Evolutionary conservation across 53 echinoderm and acorn worm species (phyloP), one percentile per base, ranked within the genome.

Genomic region (Paracentrotus lividus): DNA sequence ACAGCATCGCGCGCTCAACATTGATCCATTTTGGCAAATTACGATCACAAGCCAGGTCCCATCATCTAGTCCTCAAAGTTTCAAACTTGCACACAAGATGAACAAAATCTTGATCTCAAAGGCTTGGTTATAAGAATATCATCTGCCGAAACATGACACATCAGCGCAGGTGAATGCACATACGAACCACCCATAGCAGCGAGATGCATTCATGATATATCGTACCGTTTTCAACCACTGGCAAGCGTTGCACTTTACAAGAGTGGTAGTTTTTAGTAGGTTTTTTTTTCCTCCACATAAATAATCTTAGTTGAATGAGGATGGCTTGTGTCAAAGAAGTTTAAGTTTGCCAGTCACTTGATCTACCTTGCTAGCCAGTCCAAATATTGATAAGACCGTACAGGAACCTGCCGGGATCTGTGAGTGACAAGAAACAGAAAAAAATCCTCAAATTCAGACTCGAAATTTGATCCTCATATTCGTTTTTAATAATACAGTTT

Each of bases 401-500:
- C 84, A 88, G 23, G 95, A 95, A 16, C 95, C 95, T 0, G 85
- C 84, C 0, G 95, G 95, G 65, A 95, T 88, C 95, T 95, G 87
- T 40, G 34, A 27, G 34, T 47, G 47, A 81, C 10, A 81, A 24
- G 2, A 81, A 81, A 8, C 8, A 81, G 24, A 69, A 49, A 26
- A n/a, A 3, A 26, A 26, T 47, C 0, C n/a, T 81, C 9, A 72
- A 36, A 40, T 38, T 69, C 72, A 34, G 16, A 20, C 16, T 36
- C 16, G 4, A n/a, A 60, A 60, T 4, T n/a, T 26, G 24, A 60
- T 24, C n/a, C 7, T n/a, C n/a, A n/a, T n/a, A n/a, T n/a, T n/a
- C n/a, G n/a, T n/a, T n/a, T n/a, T n/a, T n/a, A n/a, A n/a, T n/a
- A n/a, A n/a, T n/a, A n/a, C n/a, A n/a, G n/a, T n/a, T n/a, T n/a